Evolutionary conservation across 2,888 invertebrate genomes (phyloP).

Genomic region (Bimastos eiseni): DNA sequence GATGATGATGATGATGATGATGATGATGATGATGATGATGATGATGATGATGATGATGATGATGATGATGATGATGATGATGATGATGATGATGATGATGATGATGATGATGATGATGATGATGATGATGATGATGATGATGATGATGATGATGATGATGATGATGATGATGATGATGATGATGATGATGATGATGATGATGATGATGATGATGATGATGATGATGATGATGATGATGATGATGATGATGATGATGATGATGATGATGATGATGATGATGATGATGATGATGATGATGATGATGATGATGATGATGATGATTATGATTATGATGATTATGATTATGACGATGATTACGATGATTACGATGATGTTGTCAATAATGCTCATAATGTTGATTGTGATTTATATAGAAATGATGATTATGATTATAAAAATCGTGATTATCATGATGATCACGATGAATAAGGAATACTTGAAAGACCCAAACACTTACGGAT

Average conservation of each 20-base stretch:
- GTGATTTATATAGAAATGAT: constrained; percentile 28
- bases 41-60: constrained; percentile 29
- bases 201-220: constrained; percentile 29
- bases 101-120: constrained; percentile 29
- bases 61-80: constrained; percentile 28
- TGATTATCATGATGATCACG: too few species aligned
- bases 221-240: constrained; percentile 29
- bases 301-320: constrained; percentile 28
- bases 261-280: constrained; percentile 29
- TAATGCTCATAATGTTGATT: constrained; percentile 31
- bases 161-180: constrained; percentile 29
- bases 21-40: constrained; percentile 29
- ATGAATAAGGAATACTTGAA: not conserved
- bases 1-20: constrained; percentile 28
- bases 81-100: constrained; percentile 29
- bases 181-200: constrained; percentile 28
- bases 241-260: constrained; percentile 28
- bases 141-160: constrained; percentile 29
- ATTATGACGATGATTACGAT: constrained; percentile 26
- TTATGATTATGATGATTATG: constrained; percentile 27
- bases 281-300: constrained; percentile 29
- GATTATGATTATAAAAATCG: not conserved
- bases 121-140: constrained; percentile 28
- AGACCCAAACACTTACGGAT: not conserved
- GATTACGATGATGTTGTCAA: constrained; percentile 27